These are phyloP conservation scores for Diorhabda elongata DNA, from an alignment of 1,140 invertebrate species.

Conservation along the genomic window DNA sequence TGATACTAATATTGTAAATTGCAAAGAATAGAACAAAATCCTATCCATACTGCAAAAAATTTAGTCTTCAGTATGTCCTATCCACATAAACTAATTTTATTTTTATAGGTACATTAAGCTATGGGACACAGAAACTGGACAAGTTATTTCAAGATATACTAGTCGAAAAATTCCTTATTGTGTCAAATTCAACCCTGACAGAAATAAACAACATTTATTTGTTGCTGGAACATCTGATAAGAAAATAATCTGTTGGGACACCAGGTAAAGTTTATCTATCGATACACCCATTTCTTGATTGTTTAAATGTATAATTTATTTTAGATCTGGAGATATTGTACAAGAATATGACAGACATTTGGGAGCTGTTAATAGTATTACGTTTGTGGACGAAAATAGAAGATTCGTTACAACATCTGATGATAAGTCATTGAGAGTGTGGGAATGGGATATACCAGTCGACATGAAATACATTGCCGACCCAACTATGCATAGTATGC, in stretches of 20 bases:
- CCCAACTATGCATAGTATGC: conserved; percentile 99
- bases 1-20: too few species aligned
- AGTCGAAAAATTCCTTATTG: conserved; percentile 95
- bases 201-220: conserved; percentile 95
- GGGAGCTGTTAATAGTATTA: conserved; percentile 97
- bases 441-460: conserved; percentile 99
- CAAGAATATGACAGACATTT: conserved; percentile 99
- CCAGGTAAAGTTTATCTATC: conserved; percentile 25
- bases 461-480: conserved; percentile 99
- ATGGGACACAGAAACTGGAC: conserved; percentile 98
- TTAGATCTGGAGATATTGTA: conserved; percentile 85
- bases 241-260: conserved; percentile 99
- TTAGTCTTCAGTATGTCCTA: background rate
- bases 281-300: too few species aligned
- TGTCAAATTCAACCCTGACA: conserved; percentile 96
- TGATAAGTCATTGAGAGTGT: conserved; percentile 97
- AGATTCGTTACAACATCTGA: conserved; percentile 98
- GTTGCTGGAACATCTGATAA: conserved; percentile 98
- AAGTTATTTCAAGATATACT: conserved; percentile 87
- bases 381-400: conserved; percentile 97
- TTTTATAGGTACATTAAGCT: conserved; percentile 86
- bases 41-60: background rate
- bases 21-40: too few species aligned
- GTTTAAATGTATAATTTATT: background rate
- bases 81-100: background rate